Evolutionary conservation across 1,140 invertebrate genomes (phyloP), one percentile per base, ranked within the genome.

Genomic region (Adoxophyes honmai): DNA sequence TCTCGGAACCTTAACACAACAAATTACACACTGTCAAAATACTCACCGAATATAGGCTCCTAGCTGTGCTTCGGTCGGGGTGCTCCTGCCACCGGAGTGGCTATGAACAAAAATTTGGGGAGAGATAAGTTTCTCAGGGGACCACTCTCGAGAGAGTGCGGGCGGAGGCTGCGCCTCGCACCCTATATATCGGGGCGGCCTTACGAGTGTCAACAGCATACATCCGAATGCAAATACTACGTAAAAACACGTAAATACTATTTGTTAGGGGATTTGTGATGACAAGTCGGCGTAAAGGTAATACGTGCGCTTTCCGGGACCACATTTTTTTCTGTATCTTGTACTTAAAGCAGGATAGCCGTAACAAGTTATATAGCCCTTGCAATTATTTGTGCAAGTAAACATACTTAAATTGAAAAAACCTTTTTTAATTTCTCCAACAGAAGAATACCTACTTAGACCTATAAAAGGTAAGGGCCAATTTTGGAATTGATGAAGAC

Each of bases 51-150:
- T 66, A 18, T 48, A 13, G 18, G 42, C 13, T 44, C 4, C 70
- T 57, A 51, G 28, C 16, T 70, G 60, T 63, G 57, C 42, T 48
- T 59, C 48, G 65, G 66, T 71, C 61, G 39, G 44, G 60, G 44
- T 69, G 83, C 85, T 86, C 83, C 44, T 48, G 75, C 83, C 81
- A 86, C 81, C 64, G 60, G 58, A 48, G 75, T 86, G 81, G 75
- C 81, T 86, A 86, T 86, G 83, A 86, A 86, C 83, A 37, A 66
- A 83, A 76, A 75, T 83, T 78, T 81, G 71, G 68, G 18, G 16
- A 21, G 28, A 48, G 16, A 28, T 16, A 5, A 48, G 42, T 48
- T 48, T 68, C 61, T 63, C 73, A 52, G 57, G 53, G 52, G 8
- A 75, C 76, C 81, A 86, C 83, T 85, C 81, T 71, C 70, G 56